A percentile compares a stretch with the other conserved stretches of the same genome.
These are phyloP conservation scores for Ips nitidus DNA, from an alignment of 1,140 invertebrate species.

Conservation along the genomic window DNA sequence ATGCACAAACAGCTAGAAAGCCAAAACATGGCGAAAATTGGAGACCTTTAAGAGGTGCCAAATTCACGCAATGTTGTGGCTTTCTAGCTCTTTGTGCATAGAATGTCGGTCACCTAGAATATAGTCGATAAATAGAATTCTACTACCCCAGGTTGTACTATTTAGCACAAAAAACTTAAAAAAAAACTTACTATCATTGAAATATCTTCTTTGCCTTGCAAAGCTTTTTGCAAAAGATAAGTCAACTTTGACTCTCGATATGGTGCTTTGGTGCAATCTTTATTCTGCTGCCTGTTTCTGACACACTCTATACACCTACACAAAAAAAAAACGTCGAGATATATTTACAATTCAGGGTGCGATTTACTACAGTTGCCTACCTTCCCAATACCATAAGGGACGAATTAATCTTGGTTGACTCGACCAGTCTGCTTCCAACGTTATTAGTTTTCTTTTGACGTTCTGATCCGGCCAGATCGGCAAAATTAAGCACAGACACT, in stretches of 20 bases:
- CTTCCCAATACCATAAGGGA: constrained; percentile 84
- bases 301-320: constrained; percentile 39
- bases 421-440: constrained; percentile 78
- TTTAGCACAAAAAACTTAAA: background rate
- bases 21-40: too few relatives aligned
- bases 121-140: too few relatives aligned
- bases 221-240: constrained; percentile 65
- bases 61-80: too few relatives aligned
- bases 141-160: too few relatives aligned
- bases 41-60: too few relatives aligned
- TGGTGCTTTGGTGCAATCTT: constrained; percentile 58
- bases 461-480: constrained; percentile 92
- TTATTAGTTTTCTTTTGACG: constrained; percentile 82
- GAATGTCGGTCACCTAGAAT: too few relatives aligned
- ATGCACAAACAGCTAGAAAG: too few relatives aligned
- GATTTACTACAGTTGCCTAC: constrained; percentile 51
- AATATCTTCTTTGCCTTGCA: constrained; percentile 70
- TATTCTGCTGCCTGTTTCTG: constrained; percentile 50
- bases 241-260: constrained; percentile 87
- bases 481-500: constrained; percentile 66
- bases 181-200: constrained; percentile 67
- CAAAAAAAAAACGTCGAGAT: too few relatives aligned
- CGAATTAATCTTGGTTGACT: constrained; percentile 89
- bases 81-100: too few relatives aligned
- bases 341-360: background rate